phyloP scores from a whole-genome alignment of 2,797 vertebrate species.

The Eospalax fontanierii region DNA sequence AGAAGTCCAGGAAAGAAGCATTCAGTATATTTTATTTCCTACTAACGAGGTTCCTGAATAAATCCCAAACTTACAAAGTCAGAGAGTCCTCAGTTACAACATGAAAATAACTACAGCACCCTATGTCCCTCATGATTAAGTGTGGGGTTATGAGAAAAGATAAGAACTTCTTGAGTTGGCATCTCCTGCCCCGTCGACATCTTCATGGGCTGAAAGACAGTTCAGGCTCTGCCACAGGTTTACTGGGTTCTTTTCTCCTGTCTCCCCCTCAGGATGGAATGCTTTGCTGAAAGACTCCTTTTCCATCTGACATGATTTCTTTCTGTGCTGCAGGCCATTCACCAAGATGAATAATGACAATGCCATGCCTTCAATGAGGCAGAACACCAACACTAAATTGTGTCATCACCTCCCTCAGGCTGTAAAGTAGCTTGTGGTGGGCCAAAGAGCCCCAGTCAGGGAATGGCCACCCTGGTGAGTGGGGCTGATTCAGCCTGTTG shows the following conservation, averaged over 20 bases:
- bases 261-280: constrained; percentile 38
- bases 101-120: neutral
- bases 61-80: constrained; percentile 15
- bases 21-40: neutral
- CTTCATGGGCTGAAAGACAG: neutral
- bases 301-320: constrained; percentile 88
- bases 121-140: neutral
- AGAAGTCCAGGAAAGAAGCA: neutral
- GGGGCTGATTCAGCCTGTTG: constrained; percentile 90
- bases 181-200: neutral
- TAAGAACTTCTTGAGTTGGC: neutral
- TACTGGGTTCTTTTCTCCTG: neutral
- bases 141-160: neutral
- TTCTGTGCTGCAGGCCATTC: constrained; percentile 90
- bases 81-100: constrained; percentile 10
- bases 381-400: constrained; percentile 96
- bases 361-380: constrained; percentile 93
- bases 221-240: neutral
- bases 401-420: constrained; percentile 94
- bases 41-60: neutral
- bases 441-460: constrained; percentile 90
- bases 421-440: constrained; percentile 92
- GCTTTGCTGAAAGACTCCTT: constrained; percentile 82
- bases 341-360: constrained; percentile 94
- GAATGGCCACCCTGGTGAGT: constrained; percentile 88